phyloP scores from a whole-genome alignment of 2,113 vertebrate genomes.

The Nyctibius bracteatus region DNA sequence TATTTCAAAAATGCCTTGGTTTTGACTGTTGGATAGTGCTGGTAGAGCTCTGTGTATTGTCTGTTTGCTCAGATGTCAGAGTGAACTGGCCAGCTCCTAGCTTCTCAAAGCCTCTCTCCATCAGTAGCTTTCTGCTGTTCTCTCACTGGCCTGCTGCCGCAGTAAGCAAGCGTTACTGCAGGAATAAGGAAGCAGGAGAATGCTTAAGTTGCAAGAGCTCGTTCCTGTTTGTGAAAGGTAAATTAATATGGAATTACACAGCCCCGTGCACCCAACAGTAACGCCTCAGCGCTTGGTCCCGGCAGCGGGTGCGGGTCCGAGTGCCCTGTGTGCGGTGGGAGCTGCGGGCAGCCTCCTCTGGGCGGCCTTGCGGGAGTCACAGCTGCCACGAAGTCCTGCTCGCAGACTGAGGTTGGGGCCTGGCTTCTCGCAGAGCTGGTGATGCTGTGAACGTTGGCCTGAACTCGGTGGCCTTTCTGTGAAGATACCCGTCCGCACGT shows the following conservation, averaged over 20 bases:
- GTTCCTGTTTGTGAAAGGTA: not conserved
- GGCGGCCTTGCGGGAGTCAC: not conserved
- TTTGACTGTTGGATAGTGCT: not conserved
- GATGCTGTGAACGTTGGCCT: accelerated
- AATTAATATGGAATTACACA: not conserved
- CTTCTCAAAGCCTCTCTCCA: not conserved
- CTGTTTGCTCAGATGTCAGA: not conserved
- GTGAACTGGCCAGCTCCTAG: not conserved
- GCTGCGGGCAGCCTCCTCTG: not conserved
- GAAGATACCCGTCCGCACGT: accelerated
- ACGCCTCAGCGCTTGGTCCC: not conserved
- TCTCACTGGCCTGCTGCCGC: not conserved
- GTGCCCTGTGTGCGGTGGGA: not conserved
- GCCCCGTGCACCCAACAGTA: not conserved
- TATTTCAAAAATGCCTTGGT: not conserved
- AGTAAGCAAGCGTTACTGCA: not conserved
- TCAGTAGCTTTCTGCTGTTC: not conserved
- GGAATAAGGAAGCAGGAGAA: not conserved
- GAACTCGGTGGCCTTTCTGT: not conserved
- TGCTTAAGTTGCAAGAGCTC: not conserved
- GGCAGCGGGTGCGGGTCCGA: accelerated
- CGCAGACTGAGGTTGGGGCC: not conserved
- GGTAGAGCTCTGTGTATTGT: not conserved
- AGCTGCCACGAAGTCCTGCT: accelerated
- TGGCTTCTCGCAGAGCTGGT: not conserved